Evolutionary conservation across 2,888 invertebrate genomes (phyloP).

Genomic region (Doris montereyensis): DNA sequence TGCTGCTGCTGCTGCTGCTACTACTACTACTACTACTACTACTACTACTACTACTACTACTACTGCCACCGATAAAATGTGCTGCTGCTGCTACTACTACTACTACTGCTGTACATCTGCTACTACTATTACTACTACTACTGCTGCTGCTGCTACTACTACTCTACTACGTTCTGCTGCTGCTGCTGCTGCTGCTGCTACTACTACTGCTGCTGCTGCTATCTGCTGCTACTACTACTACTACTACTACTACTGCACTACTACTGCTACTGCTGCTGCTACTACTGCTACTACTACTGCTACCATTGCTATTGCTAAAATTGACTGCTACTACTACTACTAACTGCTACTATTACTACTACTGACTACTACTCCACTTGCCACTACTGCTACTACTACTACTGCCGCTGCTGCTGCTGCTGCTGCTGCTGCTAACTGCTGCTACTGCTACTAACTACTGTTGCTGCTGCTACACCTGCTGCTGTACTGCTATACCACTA

Average conservation of each 20-base stretch:
- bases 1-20: conserved; percentile 8
- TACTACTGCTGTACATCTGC: no score
- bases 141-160: no score
- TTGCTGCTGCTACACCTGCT: background rate
- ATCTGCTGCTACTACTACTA: background rate
- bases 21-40: background rate
- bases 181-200: background rate
- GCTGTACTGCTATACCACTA: no score
- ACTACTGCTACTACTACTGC: background rate
- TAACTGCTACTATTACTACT: background rate
- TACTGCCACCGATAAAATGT: no score
- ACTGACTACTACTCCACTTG: no score
- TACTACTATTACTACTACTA: no score
- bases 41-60: background rate
- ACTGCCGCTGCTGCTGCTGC: background rate
- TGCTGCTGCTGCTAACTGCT: conserved; percentile 11
- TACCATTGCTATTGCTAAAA: background rate
- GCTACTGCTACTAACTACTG: no score
- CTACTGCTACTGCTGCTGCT: background rate
- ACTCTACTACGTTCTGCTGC: background rate
- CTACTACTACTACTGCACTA: background rate
- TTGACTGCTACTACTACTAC: background rate
- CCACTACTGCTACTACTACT: background rate
- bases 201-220: background rate
- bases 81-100: background rate